Evolutionary conservation across 2,113 vertebrate genomes (phyloP), one percentile per base, ranked within the genome.

Genomic region (Vidua macroura): DNA sequence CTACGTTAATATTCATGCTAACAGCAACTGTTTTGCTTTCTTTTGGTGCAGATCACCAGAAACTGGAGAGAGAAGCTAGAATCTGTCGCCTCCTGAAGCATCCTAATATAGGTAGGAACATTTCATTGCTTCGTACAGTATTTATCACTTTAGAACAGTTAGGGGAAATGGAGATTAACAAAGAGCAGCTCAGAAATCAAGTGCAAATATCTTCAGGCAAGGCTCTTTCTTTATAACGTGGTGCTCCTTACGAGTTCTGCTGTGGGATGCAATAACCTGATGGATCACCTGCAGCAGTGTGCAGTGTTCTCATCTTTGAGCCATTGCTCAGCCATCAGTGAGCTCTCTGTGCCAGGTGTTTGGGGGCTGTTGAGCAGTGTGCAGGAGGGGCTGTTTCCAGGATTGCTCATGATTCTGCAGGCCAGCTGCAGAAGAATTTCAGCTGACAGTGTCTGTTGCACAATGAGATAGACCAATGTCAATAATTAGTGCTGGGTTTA

Each of bases 11-110:
- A 35, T 75, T 77, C 39, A 22, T 70, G 16, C n/a, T 95, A 75
- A 97, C 91, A 74, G 22, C 66, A 76, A 14, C 43, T 64, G 55
- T 81, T 93, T 27, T 85, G 13, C 55, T 87, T 91, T 85, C 64
- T 28, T 92, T 81, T 93, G 30, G 83, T 96, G 84, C 95, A 99
- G 99, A 99, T 98, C 99, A 99, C 93, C 99, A 99, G 98, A 99
- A 99, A 97, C 88, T 99, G 97, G 99, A 99, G 98, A 98, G 99
- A 87, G 99, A 99, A 98, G 99, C 99, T 92, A 98, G 99, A 95
- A 99, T 99, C 96, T 99, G 99, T 96, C 99, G 99, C 70, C 98
- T 99, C 91, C 97, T 99, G 93, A 99, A 99, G 96, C 99, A 99
- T 63, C 96, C 98, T 83, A 99, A 99, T 97, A 99, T 99, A 7